Evolutionary conservation across 2,797 vertebrate species (phyloP), one percentile per base, ranked within the genome.

Genomic region (Tarsius wallacei): DNA sequence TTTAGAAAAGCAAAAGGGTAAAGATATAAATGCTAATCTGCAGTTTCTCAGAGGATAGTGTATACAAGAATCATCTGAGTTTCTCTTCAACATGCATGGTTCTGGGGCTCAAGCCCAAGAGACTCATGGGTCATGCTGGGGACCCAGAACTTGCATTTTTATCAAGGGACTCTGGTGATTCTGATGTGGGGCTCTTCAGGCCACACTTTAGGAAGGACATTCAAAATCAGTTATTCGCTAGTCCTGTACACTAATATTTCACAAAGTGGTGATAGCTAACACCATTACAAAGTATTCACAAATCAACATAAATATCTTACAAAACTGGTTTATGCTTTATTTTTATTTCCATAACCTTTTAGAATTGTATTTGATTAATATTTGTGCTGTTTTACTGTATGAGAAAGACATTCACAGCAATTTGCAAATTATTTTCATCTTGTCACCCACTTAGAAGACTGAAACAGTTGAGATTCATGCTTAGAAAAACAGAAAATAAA

Each of bases 311-410:
- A 94, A 33, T 61, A 80, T 64, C 24, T 91, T 84, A 6, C 59
- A 73, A 96, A 96, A 74, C 3, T 61, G 21, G 77, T 68, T 26
- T 16, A n/a, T 70, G 64, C 90, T 71, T 42, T 83, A 93, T 74
- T 71, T 55, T 59, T 74, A 80, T 17, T 74, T 90, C 49, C 36
- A n/a, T 78, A 73, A 74, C 0, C 2, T 73, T 85, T n/a, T n/a
- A 74, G 33, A 81, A 4, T 1, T 71, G 2, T 47, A 78, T 78
- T 61, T 74, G 12, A 59, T 70, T 85, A 83, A 78, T 66, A 33
- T 19, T 86, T 17, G n/a, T 51, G 21, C 3, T 73, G 66, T 68
- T 78, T 78, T 70, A 80, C 11, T 26, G 90, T 55, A 36, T 5
- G 47, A 31, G 42, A 68, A 8, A 61, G n/a, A 73, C 16, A 8